A percentile compares a stretch with the other conserved stretches of the same genome.
Evolutionary conservation across 35 echinoderm and acorn worm species (phyloP).

Genomic region (Apostichopus japonicus): DNA sequence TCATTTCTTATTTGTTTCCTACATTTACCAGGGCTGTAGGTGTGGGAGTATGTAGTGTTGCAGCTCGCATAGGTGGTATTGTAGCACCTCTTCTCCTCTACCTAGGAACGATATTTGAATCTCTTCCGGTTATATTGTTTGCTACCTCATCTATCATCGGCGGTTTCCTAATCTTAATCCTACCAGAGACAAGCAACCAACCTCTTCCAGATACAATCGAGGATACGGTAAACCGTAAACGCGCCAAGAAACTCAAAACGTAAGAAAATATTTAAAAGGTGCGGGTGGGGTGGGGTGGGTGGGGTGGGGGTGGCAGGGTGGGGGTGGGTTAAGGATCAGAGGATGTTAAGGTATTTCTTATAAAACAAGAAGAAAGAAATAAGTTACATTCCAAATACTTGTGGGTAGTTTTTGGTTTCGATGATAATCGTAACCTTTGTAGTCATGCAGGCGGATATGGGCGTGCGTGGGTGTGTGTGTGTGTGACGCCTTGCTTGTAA

Average conservation of each 20-base stretch:
- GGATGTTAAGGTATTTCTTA: too few species aligned
- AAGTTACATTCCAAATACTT: too few species aligned
- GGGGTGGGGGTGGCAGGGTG: too few species aligned
- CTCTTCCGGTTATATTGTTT: constrained; percentile 15
- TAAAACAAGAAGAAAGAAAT: too few species aligned
- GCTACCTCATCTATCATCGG: neutral
- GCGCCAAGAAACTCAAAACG: neutral
- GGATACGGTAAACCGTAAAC: constrained; percentile 10
- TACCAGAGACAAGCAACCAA: constrained; percentile 23
- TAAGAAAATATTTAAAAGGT: neutral
- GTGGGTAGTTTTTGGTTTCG: too few species aligned
- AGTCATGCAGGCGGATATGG: too few species aligned
- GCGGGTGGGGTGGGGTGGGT: too few species aligned
- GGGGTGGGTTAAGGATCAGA: too few species aligned
- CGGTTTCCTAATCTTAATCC: neutral
- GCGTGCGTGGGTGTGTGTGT: too few species aligned
- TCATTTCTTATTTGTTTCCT: too few species aligned
- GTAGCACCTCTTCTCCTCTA: constrained; percentile 13
- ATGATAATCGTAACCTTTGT: too few species aligned
- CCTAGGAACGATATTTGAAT: neutral
- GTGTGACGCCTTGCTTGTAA: too few species aligned
- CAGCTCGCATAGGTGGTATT: constrained; percentile 9
- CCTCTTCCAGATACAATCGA: constrained; percentile 29
- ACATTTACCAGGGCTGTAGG: neutral
- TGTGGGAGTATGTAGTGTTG: constrained; percentile 16